A percentile compares a stretch with the other conserved stretches of the same genome.
These are phyloP conservation scores for Montipora sp. DNA, from an alignment of 64 coral and sea anemone genomes.

Conservation along the genomic window DNA sequence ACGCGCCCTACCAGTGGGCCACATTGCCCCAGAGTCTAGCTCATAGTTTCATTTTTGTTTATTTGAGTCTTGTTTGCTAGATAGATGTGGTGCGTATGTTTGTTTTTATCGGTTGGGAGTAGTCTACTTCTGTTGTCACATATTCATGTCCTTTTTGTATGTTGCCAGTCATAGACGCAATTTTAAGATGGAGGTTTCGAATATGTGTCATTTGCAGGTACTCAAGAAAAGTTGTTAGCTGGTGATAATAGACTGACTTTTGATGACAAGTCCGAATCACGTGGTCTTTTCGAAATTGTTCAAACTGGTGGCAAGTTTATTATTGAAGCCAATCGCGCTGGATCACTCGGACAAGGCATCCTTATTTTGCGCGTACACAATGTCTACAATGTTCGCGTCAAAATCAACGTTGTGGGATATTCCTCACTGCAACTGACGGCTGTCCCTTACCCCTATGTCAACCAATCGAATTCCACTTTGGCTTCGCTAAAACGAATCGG, in stretches of 20 bases:
- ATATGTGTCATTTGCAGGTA: background rate
- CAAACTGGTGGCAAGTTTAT: background rate
- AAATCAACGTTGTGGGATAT: conserved; percentile 50
- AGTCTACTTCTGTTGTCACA: too few species aligned
- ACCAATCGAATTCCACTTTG: background rate
- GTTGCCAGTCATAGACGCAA: background rate
- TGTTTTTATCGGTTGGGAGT: too few species aligned
- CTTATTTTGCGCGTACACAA: conserved; percentile 63
- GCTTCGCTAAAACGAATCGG: conserved; percentile 54
- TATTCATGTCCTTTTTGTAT: too few species aligned
- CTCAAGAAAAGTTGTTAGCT: background rate
- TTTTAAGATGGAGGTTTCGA: background rate
- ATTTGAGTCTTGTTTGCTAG: too few species aligned
- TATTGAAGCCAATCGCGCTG: conserved; percentile 46
- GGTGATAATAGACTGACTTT: conserved; percentile 29
- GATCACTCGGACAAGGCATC: conserved; percentile 49
- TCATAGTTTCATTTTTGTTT: too few species aligned
- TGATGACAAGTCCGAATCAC: conserved; percentile 58
- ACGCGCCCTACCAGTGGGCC: too few species aligned
- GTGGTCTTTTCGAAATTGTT: conserved; percentile 42
- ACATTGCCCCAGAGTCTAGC: too few species aligned
- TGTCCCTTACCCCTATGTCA: conserved; percentile 19
- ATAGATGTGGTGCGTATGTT: too few species aligned
- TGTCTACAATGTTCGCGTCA: conserved; percentile 60
- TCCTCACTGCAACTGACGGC: conserved; percentile 19